Conservation (phyloP, 1,140 invertebrate species). For the Plodia interpunctella region DNA sequence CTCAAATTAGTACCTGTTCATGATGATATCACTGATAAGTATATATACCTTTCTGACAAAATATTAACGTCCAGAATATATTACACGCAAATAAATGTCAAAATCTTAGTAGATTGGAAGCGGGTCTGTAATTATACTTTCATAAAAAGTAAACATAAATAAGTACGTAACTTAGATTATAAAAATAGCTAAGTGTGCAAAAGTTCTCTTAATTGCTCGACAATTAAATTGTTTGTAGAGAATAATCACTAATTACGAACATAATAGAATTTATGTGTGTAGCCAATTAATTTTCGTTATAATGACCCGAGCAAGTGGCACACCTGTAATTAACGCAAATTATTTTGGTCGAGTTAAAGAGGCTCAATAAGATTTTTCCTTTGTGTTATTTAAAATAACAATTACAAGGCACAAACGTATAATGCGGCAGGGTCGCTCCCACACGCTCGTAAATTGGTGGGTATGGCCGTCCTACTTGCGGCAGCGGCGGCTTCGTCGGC, state of each 20-base stretch:
- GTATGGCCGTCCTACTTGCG: slow-evolving; percentile 16
- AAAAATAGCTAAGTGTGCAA: not conserved
- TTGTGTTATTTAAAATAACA: slow-evolving; percentile 24
- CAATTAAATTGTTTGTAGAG: slow-evolving; percentile 29
- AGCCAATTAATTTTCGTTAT: slow-evolving; percentile 41
- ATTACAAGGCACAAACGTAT: slow-evolving; percentile 23
- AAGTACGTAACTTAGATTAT: not conserved
- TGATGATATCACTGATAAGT: not conserved
- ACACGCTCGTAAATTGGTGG: slow-evolving; percentile 22
- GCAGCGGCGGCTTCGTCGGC: slow-evolving; percentile 8
- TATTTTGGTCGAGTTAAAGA: slow-evolving; percentile 32
- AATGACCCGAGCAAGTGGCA: slow-evolving; percentile 34
- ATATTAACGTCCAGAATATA: too few species aligned
- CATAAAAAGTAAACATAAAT: not conserved
- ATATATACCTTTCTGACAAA: too few species aligned
- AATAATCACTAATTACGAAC: slow-evolving; percentile 30
- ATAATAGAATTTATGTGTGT: slow-evolving; percentile 28
- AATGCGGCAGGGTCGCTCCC: slow-evolving; percentile 14
- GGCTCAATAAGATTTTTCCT: slow-evolving; percentile 28
- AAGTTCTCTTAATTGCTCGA: slow-evolving; percentile 12
- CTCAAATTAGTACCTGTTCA: too few species aligned
- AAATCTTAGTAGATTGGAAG: too few species aligned
- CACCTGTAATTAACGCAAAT: slow-evolving; percentile 44
- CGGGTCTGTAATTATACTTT: not conserved
- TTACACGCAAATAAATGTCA: too few species aligned